Evolutionary conservation across 2,888 invertebrate species (phyloP).

Genomic region (Cryptocephalus primarius): DNA sequence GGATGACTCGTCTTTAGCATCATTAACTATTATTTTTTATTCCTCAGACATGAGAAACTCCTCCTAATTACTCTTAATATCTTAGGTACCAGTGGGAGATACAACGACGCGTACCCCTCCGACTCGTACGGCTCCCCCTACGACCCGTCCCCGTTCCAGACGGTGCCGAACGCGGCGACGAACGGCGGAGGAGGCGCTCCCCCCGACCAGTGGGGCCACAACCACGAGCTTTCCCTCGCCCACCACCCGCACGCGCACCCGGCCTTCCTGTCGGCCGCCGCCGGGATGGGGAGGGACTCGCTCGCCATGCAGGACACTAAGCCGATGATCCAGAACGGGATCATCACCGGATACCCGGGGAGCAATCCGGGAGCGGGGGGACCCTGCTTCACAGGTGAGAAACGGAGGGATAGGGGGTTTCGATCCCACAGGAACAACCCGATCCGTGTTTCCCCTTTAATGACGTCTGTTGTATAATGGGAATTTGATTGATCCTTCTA

Average conservation of each 20-base stretch:
- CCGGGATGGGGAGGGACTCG: slow-evolving; percentile 30
- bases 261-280: slow-evolving; percentile 39
- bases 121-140: slow-evolving; percentile 47
- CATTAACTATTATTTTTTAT: no score
- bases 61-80: no score
- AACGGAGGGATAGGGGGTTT: no score
- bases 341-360: slow-evolving; percentile 43
- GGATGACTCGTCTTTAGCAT: no score
- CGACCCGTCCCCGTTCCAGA: slow-evolving; percentile 60
- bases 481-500: no score
- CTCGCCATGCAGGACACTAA: slow-evolving; percentile 34
- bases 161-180: slow-evolving; percentile 41
- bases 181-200: slow-evolving; percentile 23
- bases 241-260: slow-evolving; percentile 44
- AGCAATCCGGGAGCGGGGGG: slow-evolving; percentile 47
- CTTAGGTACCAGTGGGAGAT: slow-evolving; percentile 38
- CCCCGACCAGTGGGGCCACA: slow-evolving; percentile 33
- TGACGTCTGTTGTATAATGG: no score
- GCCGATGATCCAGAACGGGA: slow-evolving; percentile 48
- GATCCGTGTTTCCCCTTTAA: no score
- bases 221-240: slow-evolving; percentile 30
- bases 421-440: no score
- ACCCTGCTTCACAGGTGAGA: slow-evolving; percentile 52
- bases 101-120: slow-evolving; percentile 41
- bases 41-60: no score